Evolutionary conservation across 23 tunicate genomes (phyloP), one percentile per base, ranked within the genome.

Genomic region (Styela clava): DNA sequence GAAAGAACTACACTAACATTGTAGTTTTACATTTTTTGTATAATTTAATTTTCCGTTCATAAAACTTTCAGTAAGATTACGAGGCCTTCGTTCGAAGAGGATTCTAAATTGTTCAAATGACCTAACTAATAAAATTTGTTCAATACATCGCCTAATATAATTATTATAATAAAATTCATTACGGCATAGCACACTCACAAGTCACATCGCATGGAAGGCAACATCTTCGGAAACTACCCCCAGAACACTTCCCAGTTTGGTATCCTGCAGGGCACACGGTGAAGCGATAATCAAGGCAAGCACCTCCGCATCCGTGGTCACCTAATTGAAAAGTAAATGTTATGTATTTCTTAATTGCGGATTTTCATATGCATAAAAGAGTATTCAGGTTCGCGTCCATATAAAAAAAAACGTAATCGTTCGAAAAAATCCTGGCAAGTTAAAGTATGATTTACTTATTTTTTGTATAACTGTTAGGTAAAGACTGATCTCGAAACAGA

Each of bases 171-270:
- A 44, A 5, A 18, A 25, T 5, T 65, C 3, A 25, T 25, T 65
- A 5, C 16, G 29, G 2, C 74, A n/a, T n/a, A 23, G 22, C 16
- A 31, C 16, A 77, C 68, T 77, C 61, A 77, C 81, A 77, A 20
- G 67, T 24, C 35, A 5, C 30, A 31, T 77, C 31, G 24, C 81
- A 77, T 7, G 31, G 31, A 2, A 37, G 9, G 81, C 81, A 77
- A 29, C 81, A 77, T 51, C 68, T 32, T 51, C 68, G 32, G 68
- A 44, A 44, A 18, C 28, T 22, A 24, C 52, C 81, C 1, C 81
- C 81, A 26, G 44, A 34, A 61, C 81, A 77, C 29, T 44, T 1
- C 2, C 81, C 81, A 7, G 81, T 51, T 24, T 77, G 65, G 9
- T 77, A 77, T 24, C 81, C 81, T 1, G 34, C 81, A 16, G 22